Evolutionary conservation across 2,888 invertebrate species (phyloP), one percentile per base, ranked within the genome.

Genomic region (Hyposoter didymator): DNA sequence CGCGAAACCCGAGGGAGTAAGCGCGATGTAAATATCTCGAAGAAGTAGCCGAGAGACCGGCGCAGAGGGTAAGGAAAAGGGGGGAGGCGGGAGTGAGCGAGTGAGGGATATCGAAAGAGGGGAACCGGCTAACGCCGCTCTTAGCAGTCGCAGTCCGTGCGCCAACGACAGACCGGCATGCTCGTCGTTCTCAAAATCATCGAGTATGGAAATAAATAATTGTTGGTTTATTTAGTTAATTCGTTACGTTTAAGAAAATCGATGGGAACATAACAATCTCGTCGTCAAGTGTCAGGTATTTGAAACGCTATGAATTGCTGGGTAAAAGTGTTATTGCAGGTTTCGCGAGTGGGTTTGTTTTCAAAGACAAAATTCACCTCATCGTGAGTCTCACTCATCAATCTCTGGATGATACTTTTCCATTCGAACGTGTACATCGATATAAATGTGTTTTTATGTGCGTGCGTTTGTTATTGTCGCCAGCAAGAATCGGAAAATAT

Each of bases 101-200:
- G 62, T 74, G 78, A 62, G 75, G 47, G 70, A 78, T 17, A 69
- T 73, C 45, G 79, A 82, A 73, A 82, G 76, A 80, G 84, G 85
- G 79, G 82, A 62, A 62, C 81, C 82, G 84, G 82, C 87, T 73
- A 69, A 73, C 80, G 76, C 78, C 74, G 76, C 76, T 79, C 80
- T 52, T 73, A 78, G 80, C 78, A 85, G 79, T 82, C 80, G 69
- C 85, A 83, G 80, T 85, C 78, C 78, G 87, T 85, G 59, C 81
- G 82, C 85, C 78, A 78, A 81, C 82, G 85, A 78, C 76, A 76
- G 78, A 83, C 76, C 85, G 82, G 83, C 66, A 69, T 73, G 80
- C 78, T 76, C 85, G 79, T 85, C 67, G 82, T 76, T 76, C 67
- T 47, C 67, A 45, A 67, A 79, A 43, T 79, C 32, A 72, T 49